Conservation (phyloP, 2,113 vertebrate species). For the Bolborhynchus lineola region DNA sequence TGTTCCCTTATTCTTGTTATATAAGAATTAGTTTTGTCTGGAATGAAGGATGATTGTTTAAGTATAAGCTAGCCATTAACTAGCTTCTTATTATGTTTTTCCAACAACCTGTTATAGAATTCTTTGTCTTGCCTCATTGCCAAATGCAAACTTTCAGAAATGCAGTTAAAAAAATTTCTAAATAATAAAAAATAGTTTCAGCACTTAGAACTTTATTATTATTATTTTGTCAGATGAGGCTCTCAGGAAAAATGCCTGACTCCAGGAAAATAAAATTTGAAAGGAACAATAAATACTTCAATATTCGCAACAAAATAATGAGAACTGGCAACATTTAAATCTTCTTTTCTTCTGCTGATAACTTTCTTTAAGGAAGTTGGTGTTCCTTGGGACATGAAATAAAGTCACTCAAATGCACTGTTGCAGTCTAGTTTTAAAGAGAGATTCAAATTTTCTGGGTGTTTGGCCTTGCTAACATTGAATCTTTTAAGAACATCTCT, state of each 20-base stretch:
- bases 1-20: background rate
- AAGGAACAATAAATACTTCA: background rate
- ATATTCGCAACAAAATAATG: background rate
- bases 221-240: background rate
- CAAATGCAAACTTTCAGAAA: background rate
- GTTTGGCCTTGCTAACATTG: background rate
- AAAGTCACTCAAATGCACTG: background rate
- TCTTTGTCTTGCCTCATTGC: background rate
- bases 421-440: background rate
- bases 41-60: background rate
- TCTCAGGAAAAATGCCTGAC: background rate
- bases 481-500: background rate
- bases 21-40: background rate
- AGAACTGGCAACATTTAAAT: background rate
- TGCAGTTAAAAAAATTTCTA: background rate
- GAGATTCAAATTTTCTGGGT: background rate
- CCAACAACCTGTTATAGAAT: background rate
- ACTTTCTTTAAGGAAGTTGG: background rate
- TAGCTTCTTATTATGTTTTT: background rate
- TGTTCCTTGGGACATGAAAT: background rate
- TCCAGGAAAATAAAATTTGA: background rate
- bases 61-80: background rate
- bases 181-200: background rate
- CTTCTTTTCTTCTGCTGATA: background rate
- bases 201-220: fast-evolving